Base-by-base conservation (phyloP, 2,113 vertebrate species). In the Suncus etruscus region DNA sequence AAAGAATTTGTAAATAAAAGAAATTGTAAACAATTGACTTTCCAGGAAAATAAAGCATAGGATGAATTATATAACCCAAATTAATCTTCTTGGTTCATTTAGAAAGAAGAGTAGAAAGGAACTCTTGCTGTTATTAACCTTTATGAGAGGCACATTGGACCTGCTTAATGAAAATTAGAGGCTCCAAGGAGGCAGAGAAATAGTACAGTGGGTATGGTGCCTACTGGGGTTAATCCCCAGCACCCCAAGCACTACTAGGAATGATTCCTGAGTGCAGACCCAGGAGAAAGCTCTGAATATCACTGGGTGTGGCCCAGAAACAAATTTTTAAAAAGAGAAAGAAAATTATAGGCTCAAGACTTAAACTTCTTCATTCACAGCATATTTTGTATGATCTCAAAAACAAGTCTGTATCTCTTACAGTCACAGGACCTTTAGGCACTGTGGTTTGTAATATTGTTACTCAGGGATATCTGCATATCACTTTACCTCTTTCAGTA, bases 131-230 rank as follows among this genome's bases (percentile, higher is more conserved):
- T 12, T 11, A 24, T 54, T 72, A 81, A 86, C 81, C 24, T 74
- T 47, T 89, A 75, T 47, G 31, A 8, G 85, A 75, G 16, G 27
- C 39, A 85, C 22, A 91, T 86, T 11, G 39, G 22, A 68, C 29
- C 77, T 87, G 20, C 61, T 77, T 66, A 18, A 77, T 47, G 88
- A 86, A 83, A 63, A n/a, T 32, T 88, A 73, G 76, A 91, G 87
- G 87, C 39, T 88, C 39, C 5, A 39, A 39, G 39, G 39, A 39
- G 39, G 5, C 39, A 39, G 39, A 39, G 39, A 39, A 39, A 39
- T 39, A 39, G 39, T 39, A 39, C 39, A 39, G 39, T 39, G 39
- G 39, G 39, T 39, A 39, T 39, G 39, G 39, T 39, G 39, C 39
- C 39, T 39, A 39, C 3, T 39, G 39, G 39, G 39, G 3, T 39